Percentiles rank a stretch among this genome's conserved stretches.
phyloP scores from a whole-genome alignment of 2,113 vertebrate genomes.

The Podilymbus podiceps region DNA sequence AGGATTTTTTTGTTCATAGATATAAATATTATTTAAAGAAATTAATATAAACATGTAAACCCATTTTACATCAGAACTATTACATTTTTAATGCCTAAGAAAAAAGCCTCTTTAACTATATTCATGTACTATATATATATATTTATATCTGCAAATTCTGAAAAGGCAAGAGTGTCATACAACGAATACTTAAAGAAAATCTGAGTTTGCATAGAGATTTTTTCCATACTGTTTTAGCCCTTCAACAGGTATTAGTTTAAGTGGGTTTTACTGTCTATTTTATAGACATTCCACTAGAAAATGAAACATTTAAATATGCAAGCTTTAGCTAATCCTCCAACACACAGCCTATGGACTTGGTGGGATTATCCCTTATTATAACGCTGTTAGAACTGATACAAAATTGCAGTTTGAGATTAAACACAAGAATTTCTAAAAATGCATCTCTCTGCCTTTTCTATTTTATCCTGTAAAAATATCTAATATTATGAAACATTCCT shows the following conservation, averaged over 20 bases:
- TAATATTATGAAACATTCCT: neutral
- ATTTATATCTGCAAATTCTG: neutral
- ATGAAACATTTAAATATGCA: constrained; percentile 69
- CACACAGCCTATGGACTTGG: constrained; percentile 64
- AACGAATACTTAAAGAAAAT: neutral
- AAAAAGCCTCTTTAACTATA: neutral
- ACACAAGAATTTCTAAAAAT: constrained; percentile 45
- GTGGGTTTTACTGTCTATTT: constrained; percentile 60
- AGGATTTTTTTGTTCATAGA: neutral
- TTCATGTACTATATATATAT: neutral
- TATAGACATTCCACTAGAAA: constrained; percentile 59
- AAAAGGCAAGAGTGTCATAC: neutral
- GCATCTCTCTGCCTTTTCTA: neutral
- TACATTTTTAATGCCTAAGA: neutral
- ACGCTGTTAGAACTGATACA: constrained; percentile 53
- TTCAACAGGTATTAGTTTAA: constrained; percentile 70
- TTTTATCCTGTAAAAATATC: neutral
- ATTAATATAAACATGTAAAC: neutral
- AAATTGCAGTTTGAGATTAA: constrained; percentile 63
- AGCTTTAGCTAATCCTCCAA: constrained; percentile 69
- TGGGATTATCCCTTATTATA: constrained; percentile 72
- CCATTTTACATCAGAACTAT: neutral
- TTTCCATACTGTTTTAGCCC: neutral
- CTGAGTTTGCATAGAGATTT: neutral
- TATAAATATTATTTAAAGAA: neutral